Evolutionary conservation across 2,797 vertebrate genomes (phyloP), one percentile per base, ranked within the genome.

Genomic region (Catharus ustulatus): DNA sequence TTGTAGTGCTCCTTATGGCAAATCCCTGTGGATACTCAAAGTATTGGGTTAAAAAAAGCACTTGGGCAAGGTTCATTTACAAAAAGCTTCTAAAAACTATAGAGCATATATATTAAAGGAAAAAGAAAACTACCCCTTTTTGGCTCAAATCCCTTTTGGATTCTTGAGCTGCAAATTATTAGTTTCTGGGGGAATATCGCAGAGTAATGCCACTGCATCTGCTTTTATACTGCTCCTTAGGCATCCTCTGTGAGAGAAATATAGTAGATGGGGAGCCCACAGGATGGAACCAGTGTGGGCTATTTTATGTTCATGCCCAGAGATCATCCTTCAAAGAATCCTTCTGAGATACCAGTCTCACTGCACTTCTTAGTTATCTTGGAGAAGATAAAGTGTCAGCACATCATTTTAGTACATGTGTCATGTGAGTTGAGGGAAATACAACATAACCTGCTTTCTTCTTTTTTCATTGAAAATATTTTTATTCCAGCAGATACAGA

Each of bases 371-470:
- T 45, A 52, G 23, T 61, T 58, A 17, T 61, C 72, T 52, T n/a
- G 61, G 36, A 73, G 46, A 63, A 88, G 79, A 29, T 26, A 23
- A 68, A n/a, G n/a, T 45, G n/a, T 55, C 59, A 75, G 74, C 43
- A 43, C 42, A 49, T 80, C 19, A 2, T 52, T 72, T 81, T 8
- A 36, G 30, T 54, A 42, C 8, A 18, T 61, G 21, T 38, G 24
- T 54, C 1, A 0, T 10, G 45, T 43, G 30, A 21, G 42, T 49
- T 0, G 0, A 81, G 23, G 34, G 29, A 59, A 84, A 42, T 32
- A 58, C 16, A 86, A 12, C 27, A 76, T 64, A 78, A 30, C 40
- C 40, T 13, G 1, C 42, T 78, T 18, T 52, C 20, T 55, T 80
- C 22, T 34, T 58, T 68, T 69, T 79, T 32, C 11, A 6, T n/a